Conservation (phyloP, 2,113 vertebrate genomes). For the western clawed frog (Xenopus tropicalis) region DNA sequence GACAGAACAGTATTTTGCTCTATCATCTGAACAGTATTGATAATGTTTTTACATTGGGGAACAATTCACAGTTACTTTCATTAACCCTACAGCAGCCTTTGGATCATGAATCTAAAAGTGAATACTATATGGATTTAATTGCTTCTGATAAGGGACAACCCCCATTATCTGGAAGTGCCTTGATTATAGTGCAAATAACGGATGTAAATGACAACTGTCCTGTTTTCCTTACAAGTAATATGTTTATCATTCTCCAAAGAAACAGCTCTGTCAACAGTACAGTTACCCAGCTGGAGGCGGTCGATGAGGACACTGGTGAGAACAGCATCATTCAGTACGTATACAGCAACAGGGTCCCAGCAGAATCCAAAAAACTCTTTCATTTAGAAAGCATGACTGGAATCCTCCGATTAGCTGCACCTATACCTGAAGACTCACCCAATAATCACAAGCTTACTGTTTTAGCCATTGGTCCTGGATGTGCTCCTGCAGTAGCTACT, state of each 20-base stretch:
- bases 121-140: slow-evolving; percentile 20
- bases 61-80: not conserved
- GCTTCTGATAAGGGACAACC: slow-evolving; percentile 18
- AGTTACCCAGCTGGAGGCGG: slow-evolving; percentile 19
- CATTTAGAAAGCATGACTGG: slow-evolving; percentile 12
- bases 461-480: slow-evolving; percentile 24
- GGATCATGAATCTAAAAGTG: slow-evolving; percentile 27
- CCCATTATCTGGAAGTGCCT: slow-evolving; percentile 16
- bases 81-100: slow-evolving; percentile 13
- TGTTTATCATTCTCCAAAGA: slow-evolving; percentile 9
- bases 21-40: slow-evolving; percentile 12
- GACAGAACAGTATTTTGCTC: not conserved
- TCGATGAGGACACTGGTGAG: slow-evolving; percentile 22
- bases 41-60: slow-evolving; percentile 13
- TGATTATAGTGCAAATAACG: slow-evolving; percentile 5
- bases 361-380: slow-evolving; percentile 10
- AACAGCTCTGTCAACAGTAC: not conserved
- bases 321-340: slow-evolving; percentile 23
- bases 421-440: not conserved
- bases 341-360: slow-evolving; percentile 24
- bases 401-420: not conserved
- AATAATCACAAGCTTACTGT: slow-evolving; percentile 11
- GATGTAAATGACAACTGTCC: slow-evolving; percentile 38
- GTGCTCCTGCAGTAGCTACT: slow-evolving; percentile 15
- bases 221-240: not conserved